phyloP scores from a whole-genome alignment of 2,797 vertebrate species.

The Malurus splendens region DNA sequence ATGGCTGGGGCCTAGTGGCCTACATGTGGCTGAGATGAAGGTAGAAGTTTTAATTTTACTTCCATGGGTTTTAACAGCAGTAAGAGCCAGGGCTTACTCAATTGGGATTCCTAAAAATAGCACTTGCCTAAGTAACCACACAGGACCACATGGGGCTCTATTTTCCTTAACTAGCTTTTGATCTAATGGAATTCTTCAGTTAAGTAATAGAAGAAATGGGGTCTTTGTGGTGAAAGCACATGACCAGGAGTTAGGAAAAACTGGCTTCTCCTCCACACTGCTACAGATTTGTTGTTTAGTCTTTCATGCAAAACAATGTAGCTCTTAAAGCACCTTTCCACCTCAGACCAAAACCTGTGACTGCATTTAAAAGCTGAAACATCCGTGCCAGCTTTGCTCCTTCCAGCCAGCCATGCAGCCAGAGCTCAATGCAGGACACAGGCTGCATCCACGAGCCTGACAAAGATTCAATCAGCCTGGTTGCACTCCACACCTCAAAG shows the following conservation, averaged over 20 bases:
- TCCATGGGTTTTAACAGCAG: slow-evolving; percentile 52
- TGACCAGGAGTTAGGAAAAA: slow-evolving; percentile 36
- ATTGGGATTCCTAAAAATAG: slow-evolving; percentile 64
- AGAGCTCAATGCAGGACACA: rapidly evolving
- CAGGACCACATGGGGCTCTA: slow-evolving; percentile 61
- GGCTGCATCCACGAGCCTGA: not conserved
- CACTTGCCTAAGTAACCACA: slow-evolving; percentile 63
- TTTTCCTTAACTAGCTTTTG: slow-evolving; percentile 66
- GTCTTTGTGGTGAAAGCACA: slow-evolving; percentile 49
- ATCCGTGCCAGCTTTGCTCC: not conserved
- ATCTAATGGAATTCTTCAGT: slow-evolving; percentile 63
- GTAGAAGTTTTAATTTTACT: slow-evolving; percentile 52
- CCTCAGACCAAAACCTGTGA: slow-evolving; percentile 6
- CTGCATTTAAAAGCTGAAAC: not conserved
- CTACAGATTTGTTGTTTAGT: slow-evolving; percentile 32
- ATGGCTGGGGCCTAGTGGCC: slow-evolving; percentile 21
- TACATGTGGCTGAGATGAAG: slow-evolving; percentile 11
- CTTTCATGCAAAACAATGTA: not conserved
- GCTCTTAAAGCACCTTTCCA: not conserved
- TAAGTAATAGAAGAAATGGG: slow-evolving; percentile 61
- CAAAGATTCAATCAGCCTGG: not conserved
- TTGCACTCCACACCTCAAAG: not conserved
- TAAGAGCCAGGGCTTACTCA: slow-evolving; percentile 53
- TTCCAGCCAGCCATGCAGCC: not conserved
- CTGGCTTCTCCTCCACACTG: slow-evolving; percentile 12